Base-by-base conservation (phyloP, 1,140 invertebrate species). In the Heliconius hewitsoni region DNA sequence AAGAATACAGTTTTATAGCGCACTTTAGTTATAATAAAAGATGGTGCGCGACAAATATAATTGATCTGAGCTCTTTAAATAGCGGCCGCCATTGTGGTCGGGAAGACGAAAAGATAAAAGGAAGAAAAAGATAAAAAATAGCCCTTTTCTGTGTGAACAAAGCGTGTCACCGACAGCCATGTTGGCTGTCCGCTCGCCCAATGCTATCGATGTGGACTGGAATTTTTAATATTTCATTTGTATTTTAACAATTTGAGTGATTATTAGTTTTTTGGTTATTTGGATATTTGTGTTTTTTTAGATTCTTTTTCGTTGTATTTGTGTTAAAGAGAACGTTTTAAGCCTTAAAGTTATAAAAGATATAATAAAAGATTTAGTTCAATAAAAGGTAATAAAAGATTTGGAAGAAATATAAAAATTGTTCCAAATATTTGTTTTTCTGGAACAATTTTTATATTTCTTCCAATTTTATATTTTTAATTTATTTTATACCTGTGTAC, bases 71-170 rank as follows among this genome's bases (percentile, higher is more conserved):
- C 91, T 89, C 87, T 85, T 90, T 90, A 91, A 90, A 90, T 86
- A 86, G 87, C 87, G 82, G 84, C 90, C 78, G 89, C 89, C 90
- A 92, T 94, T 93, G 91, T 92, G 82, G 75, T 78, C 81, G 23
- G 70, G 79, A 83, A 86, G 86, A 90, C 87, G 89, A 88, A 92
- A 52, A 91, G 88, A 90, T 89, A 93, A 92, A 91, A 91, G 86
- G 88, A 89, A 90, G 79, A 85, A 87, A 89, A 84, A 86, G 77
- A 82, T 88, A 89, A 89, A 90, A 91, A 88, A 90, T 90, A 87
- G 91, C 88, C 60, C 88, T 88, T 89, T 86, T 91, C 87, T 92
- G 91, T 93, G 90, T 90, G 89, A 90, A 93, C 90, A 93, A 92
- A 83, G 84, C 88, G 86, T 90, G 92, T 93, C 92, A 89, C 87